Conservation (phyloP, 2,888 invertebrate species). For the Pyrrhosoma nymphula region DNA sequence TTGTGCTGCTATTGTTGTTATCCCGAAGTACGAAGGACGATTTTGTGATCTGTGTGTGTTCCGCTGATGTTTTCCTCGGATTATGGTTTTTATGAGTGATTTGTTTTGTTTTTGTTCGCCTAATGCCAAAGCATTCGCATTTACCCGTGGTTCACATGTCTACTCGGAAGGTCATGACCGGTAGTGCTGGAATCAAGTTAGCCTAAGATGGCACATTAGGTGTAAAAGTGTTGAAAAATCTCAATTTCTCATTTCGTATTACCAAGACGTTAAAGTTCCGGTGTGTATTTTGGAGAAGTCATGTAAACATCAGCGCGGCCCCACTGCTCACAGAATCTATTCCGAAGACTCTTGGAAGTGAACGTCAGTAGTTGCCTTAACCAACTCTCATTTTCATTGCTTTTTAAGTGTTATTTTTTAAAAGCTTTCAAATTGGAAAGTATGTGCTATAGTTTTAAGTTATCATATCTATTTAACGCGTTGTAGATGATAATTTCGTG, state of each 20-base stretch:
- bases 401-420: not conserved
- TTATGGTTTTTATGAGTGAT: not conserved
- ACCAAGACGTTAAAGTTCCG: not conserved
- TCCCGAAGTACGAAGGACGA: not conserved
- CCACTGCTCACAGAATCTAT: not conserved
- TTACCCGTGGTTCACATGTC: not conserved
- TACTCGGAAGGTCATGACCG: not conserved
- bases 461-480: too few relatives aligned
- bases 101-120: not conserved
- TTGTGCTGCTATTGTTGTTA: not conserved
- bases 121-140: not conserved
- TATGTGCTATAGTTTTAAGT: too few relatives aligned
- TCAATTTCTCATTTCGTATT: not conserved
- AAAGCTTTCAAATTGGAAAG: too few relatives aligned
- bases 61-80: not conserved
- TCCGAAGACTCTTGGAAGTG: not conserved
- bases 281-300: not conserved
- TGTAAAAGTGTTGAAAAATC: not conserved
- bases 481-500: not conserved
- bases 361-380: not conserved
- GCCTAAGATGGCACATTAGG: not conserved
- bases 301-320: not conserved
- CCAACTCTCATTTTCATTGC: not conserved
- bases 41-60: not conserved
- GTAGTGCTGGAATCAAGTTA: not conserved